Conservation (phyloP, 2,888 invertebrate species). For the Dasypogon diadema region DNA sequence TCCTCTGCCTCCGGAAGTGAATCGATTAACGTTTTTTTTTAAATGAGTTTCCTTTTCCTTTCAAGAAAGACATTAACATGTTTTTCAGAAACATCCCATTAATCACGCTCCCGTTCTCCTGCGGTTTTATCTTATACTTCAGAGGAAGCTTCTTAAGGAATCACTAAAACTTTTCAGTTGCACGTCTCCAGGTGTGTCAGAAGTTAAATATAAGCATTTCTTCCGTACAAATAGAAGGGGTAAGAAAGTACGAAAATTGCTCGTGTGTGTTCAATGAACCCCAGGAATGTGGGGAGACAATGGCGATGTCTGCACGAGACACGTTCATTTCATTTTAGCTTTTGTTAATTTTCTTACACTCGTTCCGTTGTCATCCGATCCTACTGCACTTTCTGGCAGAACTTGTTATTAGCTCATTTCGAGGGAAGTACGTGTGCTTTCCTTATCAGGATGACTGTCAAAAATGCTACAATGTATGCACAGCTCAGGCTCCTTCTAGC, state of each 20-base stretch:
- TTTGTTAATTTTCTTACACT: too few species aligned
- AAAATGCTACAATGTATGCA: too few species aligned
- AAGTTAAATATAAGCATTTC: slow-evolving; percentile 17
- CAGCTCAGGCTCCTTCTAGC: too few species aligned
- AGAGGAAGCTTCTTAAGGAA: slow-evolving; percentile 20
- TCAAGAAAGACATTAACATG: not conserved
- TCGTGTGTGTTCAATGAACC: slow-evolving; percentile 45
- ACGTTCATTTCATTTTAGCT: not conserved
- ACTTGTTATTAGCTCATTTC: too few species aligned
- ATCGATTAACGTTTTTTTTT: too few species aligned
- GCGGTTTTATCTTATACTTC: not conserved
- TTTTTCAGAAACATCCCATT: slow-evolving; percentile 20
- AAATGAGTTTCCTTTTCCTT: too few species aligned
- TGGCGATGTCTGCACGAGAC: not conserved
- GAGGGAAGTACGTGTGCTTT: too few species aligned
- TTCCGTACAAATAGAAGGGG: not conserved
- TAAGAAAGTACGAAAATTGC: slow-evolving; percentile 33
- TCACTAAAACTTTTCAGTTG: slow-evolving; percentile 9
- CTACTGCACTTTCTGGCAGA: too few species aligned
- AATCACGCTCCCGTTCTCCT: slow-evolving; percentile 16
- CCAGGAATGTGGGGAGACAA: slow-evolving; percentile 19
- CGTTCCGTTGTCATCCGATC: too few species aligned
- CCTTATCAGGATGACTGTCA: too few species aligned
- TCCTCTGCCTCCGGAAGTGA: too few species aligned
- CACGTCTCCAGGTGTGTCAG: slow-evolving; percentile 7